Percentiles rank a stretch among this genome's conserved stretches.
These are phyloP conservation scores for Poecile atricapillus DNA, from an alignment of 2,113 vertebrate genomes.

Conservation along the genomic window DNA sequence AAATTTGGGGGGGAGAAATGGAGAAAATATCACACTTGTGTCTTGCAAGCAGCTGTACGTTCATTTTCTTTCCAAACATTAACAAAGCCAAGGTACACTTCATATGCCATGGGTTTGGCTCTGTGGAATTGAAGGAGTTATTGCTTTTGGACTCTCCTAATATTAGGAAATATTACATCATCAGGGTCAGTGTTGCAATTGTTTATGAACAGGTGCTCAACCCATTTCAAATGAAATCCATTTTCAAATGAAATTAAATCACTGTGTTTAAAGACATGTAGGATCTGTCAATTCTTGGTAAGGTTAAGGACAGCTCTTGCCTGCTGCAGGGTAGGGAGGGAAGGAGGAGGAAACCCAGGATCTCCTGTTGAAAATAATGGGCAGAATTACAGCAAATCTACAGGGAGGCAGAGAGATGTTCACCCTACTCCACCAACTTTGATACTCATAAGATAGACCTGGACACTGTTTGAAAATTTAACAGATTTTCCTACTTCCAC, in stretches of 20 bases:
- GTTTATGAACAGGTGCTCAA: background rate
- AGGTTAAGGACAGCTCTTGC: background rate
- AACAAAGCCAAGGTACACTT: background rate
- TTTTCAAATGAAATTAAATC: background rate
- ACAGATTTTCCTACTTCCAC: background rate
- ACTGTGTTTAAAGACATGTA: background rate
- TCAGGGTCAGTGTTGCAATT: background rate
- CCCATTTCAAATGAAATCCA: background rate
- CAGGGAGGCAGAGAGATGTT: background rate
- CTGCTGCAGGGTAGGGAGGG: background rate
- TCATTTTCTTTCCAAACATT: background rate
- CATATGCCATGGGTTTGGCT: accelerated
- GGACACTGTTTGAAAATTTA: background rate
- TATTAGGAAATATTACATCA: background rate
- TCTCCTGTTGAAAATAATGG: background rate
- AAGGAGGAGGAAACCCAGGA: background rate
- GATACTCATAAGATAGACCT: background rate
- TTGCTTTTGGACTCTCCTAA: background rate
- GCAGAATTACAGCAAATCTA: background rate
- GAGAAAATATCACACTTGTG: background rate
- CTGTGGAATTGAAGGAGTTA: background rate
- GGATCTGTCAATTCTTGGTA: background rate
- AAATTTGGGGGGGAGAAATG: background rate
- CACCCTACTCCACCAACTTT: background rate
- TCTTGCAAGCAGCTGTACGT: background rate